Evolutionary conservation across 1,140 invertebrate species (phyloP), one percentile per base, ranked within the genome.

Genomic region (Centruroides sculpturatus): DNA sequence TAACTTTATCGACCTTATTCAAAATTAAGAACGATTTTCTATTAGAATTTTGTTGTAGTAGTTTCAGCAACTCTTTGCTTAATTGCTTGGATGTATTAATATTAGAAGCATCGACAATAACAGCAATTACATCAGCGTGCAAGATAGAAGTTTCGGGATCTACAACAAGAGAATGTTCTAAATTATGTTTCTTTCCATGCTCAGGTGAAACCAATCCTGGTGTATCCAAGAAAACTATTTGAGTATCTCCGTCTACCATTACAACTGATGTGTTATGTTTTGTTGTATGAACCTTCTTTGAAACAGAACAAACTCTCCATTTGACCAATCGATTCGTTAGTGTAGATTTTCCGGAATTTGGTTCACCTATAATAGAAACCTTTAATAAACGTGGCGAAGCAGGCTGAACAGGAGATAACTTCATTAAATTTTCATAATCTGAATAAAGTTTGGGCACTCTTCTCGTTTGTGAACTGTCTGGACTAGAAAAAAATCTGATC

Each of bases 321-420:
- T 59, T 60, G 0, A 60, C 55, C n/a, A 64, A 41, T 11, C 35
- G 57, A 77, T 97, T 98, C 47, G 93, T 86, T 3, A 98, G 76
- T 2, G 92, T 94, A 74, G 92, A 95, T 75, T 98, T 98, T 55
- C 92, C 93, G 63, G 82, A 83, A 79, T 96, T 97, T 34, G 92
- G 92, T 34, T 85, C 75, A 10, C 92, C 93, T 63, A 98, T 80
- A 46, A 98, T 83, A 5, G 91, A 86, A 46, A 96, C 83, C 76
- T 85, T 86, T 10, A 95, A 73, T n/a, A 85, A 69, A 70, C 69
- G 68, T 8, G 77, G 64, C 68, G 77, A 68, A 10, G 56, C 60
- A 13, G 68, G 69, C 35, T 66, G 65, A 58, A 9, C 13, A 35
- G 62, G 62, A 12, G 5, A 23, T 5, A 57, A 34, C 8, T 11